Percentiles rank a stretch among this genome's conserved stretches.
Evolutionary conservation across 92 coral and sea anemone genomes (phyloP).

Genomic region (Porites evermanni): DNA sequence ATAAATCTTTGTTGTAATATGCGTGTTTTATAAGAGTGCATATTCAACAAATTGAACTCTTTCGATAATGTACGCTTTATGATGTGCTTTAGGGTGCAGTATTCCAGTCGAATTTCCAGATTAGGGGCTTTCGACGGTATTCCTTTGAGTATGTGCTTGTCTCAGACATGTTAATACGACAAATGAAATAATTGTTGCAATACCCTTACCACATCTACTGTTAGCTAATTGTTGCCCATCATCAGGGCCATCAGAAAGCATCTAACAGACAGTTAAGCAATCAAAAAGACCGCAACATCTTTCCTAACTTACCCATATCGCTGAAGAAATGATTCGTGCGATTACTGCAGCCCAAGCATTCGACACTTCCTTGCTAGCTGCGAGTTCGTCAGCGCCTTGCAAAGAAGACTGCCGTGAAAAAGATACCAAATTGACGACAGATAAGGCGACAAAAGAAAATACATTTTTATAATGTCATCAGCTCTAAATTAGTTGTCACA

Average conservation of each 20-base stretch:
- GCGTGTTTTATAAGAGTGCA: not conserved
- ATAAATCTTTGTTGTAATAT: no score
- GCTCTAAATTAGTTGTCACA: conserved; percentile 12
- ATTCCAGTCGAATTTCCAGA: no score
- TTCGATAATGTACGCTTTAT: not conserved
- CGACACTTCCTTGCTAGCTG: not conserved
- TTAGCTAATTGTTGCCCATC: not conserved
- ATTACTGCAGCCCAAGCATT: not conserved
- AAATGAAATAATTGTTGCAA: not conserved
- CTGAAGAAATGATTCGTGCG: not conserved
- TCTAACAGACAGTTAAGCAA: not conserved
- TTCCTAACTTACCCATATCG: conserved; percentile 22
- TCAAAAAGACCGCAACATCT: not conserved
- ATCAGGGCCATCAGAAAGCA: not conserved
- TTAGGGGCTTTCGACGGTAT: no score
- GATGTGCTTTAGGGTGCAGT: no score
- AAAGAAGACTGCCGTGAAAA: not conserved
- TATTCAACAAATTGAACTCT: not conserved
- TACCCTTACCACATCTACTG: not conserved
- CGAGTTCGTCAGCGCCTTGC: not conserved
- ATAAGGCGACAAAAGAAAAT: conserved; percentile 18
- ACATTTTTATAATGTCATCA: not conserved
- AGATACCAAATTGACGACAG: conserved; percentile 12
- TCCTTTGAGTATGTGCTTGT: no score
- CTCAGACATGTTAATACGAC: not conserved